phyloP scores from a whole-genome alignment of 2,113 vertebrate species.

The Xenopus borealis region DNA sequence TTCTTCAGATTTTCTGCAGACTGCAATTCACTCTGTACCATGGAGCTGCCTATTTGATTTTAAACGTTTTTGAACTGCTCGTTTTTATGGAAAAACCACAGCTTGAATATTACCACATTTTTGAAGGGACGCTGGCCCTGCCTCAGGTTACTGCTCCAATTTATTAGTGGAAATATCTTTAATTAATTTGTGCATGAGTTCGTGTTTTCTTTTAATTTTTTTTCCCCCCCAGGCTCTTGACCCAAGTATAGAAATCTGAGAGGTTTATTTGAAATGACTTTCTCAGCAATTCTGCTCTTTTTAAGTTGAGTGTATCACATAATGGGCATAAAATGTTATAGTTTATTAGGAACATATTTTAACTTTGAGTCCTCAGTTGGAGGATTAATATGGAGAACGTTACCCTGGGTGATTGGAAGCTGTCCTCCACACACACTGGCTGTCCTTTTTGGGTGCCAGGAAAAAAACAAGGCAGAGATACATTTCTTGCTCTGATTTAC shows the following conservation, averaged over 20 bases:
- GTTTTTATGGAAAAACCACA: constrained; percentile 59
- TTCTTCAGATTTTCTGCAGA: constrained; percentile 48
- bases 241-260: constrained; percentile 68
- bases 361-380: constrained; percentile 63
- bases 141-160: constrained; percentile 67
- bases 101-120: constrained; percentile 66
- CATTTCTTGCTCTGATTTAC: neutral
- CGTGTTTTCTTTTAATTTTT: constrained; percentile 71
- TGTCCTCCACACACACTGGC: neutral
- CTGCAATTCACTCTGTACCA: constrained; percentile 38
- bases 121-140: constrained; percentile 60
- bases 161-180: constrained; percentile 74
- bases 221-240: constrained; percentile 69
- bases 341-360: constrained; percentile 73
- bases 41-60: constrained; percentile 55
- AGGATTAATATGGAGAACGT: constrained; percentile 58
- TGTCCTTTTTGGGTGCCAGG: neutral
- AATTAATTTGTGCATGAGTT: constrained; percentile 75
- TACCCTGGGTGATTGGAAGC: constrained; percentile 45
- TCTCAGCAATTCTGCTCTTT: constrained; percentile 71
- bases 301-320: constrained; percentile 70
- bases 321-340: constrained; percentile 71
- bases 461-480: neutral
- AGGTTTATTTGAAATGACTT: constrained; percentile 68
- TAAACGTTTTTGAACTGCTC: constrained; percentile 57